Percentiles rank a stretch among this genome's conserved stretches.
phyloP scores from a whole-genome alignment of 2,888 invertebrate species.

The Plagodis pulveraria region DNA sequence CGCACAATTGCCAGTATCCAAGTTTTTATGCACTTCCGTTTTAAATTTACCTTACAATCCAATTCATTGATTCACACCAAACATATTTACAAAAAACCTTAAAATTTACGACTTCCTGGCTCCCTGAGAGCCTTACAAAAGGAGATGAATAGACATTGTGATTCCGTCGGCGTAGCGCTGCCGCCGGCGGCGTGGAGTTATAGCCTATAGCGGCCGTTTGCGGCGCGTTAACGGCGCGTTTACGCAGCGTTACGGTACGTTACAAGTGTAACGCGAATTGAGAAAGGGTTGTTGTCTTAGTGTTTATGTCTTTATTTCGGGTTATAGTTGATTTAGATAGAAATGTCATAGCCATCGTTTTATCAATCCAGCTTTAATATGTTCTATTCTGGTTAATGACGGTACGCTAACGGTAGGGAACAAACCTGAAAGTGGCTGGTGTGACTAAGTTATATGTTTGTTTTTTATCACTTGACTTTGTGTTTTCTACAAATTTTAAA shows the following conservation, averaged over 20 bases:
- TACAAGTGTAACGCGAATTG: slow-evolving; percentile 17
- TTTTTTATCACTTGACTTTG: too few relatives aligned
- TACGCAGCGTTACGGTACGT: slow-evolving; percentile 14
- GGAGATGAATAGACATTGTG: slow-evolving; percentile 10
- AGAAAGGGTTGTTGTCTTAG: slow-evolving; percentile 12
- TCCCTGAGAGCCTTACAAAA: slow-evolving; percentile 15
- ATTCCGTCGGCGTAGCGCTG: slow-evolving; percentile 24
- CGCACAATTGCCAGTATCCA: too few relatives aligned
- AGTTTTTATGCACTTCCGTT: slow-evolving; percentile 12
- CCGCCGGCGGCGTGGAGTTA: slow-evolving; percentile 29
- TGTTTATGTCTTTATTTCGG: slow-evolving; percentile 20
- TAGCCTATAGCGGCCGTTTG: slow-evolving; percentile 31
- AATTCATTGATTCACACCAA: not conserved
- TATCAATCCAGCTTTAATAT: too few relatives aligned
- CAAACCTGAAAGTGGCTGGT: too few relatives aligned
- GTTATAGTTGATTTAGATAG: not conserved
- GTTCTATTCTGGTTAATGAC: too few relatives aligned
- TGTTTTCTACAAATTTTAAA: too few relatives aligned
- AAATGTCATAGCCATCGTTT: too few relatives aligned
- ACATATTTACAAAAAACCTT: not conserved
- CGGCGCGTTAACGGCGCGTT: slow-evolving; percentile 30
- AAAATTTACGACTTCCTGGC: slow-evolving; percentile 18
- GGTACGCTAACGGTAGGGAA: too few relatives aligned
- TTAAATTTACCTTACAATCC: not conserved
- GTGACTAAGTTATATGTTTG: too few relatives aligned